Evolutionary conservation across 2,113 vertebrate species (phyloP).

Genomic region (Coptodon bakossiorum): DNA sequence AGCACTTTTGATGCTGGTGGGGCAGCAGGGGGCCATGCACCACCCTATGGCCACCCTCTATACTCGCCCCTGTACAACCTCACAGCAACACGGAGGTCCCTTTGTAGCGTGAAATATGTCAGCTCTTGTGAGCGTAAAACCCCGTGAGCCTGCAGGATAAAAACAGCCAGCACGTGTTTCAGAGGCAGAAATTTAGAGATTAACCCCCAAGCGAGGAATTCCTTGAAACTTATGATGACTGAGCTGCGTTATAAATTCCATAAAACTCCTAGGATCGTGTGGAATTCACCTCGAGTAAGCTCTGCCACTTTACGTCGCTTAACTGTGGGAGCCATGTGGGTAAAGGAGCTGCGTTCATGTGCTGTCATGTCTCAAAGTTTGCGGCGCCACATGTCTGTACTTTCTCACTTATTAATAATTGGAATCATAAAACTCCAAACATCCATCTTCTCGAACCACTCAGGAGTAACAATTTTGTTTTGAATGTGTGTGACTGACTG

Average conservation of each 20-base stretch:
- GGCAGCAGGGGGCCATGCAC: background rate
- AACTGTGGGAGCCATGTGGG: background rate
- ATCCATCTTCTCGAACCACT: background rate
- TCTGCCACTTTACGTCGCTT: background rate
- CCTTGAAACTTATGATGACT: background rate
- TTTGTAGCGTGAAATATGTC: background rate
- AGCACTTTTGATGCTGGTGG: background rate
- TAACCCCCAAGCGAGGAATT: background rate
- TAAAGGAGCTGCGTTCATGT: background rate
- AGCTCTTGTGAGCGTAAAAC: background rate
- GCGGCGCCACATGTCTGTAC: background rate
- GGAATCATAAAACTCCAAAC: background rate
- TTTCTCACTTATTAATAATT: conserved; percentile 5
- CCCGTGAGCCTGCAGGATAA: background rate
- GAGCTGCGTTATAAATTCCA: background rate
- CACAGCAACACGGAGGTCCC: background rate
- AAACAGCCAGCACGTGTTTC: background rate
- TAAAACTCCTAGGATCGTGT: background rate
- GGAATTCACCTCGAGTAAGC: background rate
- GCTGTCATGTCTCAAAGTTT: background rate
- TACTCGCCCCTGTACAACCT: background rate
- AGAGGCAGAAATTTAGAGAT: background rate
- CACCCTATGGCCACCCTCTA: background rate
- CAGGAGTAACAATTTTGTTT: background rate
- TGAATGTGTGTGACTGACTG: background rate